These are phyloP conservation scores for Cyprinodon diabolis DNA, from an alignment of 2,797 vertebrate genomes.

Conservation along the genomic window DNA sequence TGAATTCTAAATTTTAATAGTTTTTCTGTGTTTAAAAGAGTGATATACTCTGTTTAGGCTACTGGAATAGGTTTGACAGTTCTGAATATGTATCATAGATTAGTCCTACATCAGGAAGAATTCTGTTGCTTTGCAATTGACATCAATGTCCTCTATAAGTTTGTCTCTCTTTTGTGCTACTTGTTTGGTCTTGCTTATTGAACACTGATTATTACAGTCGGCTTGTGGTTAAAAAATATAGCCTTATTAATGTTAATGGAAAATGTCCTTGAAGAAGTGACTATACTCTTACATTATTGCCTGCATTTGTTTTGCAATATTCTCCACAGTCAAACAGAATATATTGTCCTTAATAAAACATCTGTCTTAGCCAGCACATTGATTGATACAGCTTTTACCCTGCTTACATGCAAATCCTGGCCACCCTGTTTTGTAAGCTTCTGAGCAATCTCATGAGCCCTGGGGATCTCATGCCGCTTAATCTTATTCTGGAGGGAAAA, in stretches of 20 bases:
- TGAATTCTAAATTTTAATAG: background rate
- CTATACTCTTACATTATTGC: too few species aligned
- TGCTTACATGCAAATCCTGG: too few species aligned
- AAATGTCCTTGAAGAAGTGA: background rate
- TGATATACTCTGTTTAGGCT: background rate
- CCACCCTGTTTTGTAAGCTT: too few species aligned
- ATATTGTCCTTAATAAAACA: too few species aligned
- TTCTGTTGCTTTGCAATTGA: background rate
- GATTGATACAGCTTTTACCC: too few species aligned
- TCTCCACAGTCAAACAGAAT: too few species aligned
- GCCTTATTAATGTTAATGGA: background rate
- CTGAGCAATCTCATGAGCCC: too few species aligned
- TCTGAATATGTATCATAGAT: slow-evolving; percentile 2
- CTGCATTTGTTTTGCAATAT: too few species aligned
- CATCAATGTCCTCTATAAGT: background rate
- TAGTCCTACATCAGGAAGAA: slow-evolving; percentile 3
- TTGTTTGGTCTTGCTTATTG: background rate
- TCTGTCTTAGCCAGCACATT: too few species aligned
- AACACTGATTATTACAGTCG: background rate
- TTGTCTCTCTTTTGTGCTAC: background rate
- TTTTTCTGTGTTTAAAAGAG: background rate
- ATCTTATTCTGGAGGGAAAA: too few species aligned
- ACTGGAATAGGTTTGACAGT: background rate
- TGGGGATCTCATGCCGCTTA: too few species aligned
- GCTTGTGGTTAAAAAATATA: background rate